Base-by-base conservation (phyloP, 2,113 vertebrate genomes). In the Amphiprion percula region DNA sequence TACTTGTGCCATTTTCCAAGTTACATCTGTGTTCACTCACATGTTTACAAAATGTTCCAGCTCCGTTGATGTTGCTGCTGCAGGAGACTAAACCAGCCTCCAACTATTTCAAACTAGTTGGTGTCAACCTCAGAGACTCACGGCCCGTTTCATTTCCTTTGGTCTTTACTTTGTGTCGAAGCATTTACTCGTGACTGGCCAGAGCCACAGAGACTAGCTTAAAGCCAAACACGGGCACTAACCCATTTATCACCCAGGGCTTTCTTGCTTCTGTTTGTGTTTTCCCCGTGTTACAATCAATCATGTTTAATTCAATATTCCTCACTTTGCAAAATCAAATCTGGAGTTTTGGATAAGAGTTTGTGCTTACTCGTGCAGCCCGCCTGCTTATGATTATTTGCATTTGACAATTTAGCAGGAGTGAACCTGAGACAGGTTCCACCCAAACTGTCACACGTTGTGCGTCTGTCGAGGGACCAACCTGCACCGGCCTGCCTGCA, bases 361-460 rank as follows among this genome's bases (percentile, higher is more conserved):
- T 85, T 85, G 74, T 88, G 83, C 82, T 80, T 83, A 79, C 56
- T 83, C 71, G 21, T 73, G 79, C 85, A 81, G 76, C 69, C 80
- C 79, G 12, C 83, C 82, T 80, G 44, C 72, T 79, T 71, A 62
- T 50, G 78, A 79, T 79, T 82, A 95, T 96, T 94, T 95, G 92
- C 95, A 95, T 96, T 95, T 93, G 94, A 95, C 94, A 80, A 91
- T 91, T 93, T 88, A 82, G 87, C 88, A 69, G 90, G 87, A 91
- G 88, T 94, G 91, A 92, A 94, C 93, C 95, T 95, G 95, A 95
- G 91, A 94, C 89, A 90, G 94, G 93, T 93, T 96, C 95, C 90
- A 78, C 88, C 65, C 87, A 94, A 87, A 90, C 94, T 95, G 95
- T 96, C 96, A 96, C 94, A 95, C 91, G 88, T 86, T 82, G 80